Evolutionary conservation across 2,797 vertebrate genomes (phyloP), one percentile per base, ranked within the genome.

Genomic region (Sternarchorhynchus goeldii): DNA sequence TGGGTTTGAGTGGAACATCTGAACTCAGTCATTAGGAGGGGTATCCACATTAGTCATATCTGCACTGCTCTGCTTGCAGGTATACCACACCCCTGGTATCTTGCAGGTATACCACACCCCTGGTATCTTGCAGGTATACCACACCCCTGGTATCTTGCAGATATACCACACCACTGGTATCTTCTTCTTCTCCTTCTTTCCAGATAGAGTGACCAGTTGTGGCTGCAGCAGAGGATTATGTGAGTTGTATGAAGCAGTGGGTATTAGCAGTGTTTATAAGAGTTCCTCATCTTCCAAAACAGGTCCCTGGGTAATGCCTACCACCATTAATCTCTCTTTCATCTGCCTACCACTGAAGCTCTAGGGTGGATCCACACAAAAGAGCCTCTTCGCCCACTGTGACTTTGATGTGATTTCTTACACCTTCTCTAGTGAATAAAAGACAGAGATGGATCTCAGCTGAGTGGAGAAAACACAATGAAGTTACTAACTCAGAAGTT

Each of bases 311-410:
- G 73, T 78, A 81, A 78, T 60, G 45, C 68, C 85, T 73, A 41
- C 31, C 79, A 79, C 79, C 39, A 82, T 83, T 75, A 75, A 73
- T 83, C 76, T 82, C 18, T 34, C 81, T 88, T 90, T 89, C 85
- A 90, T 89, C 85, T 85, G 36, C 66, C 76, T 72, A 18, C 58
- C 53, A 60, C 73, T 66, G 80, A 69, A 85, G 73, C 60, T 18
- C 84, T 78, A 29, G 71, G 80, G 57, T 82, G 64, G 76, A 80
- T 85, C 81, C 83, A 83, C 81, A 83, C 81, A 80, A 81, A 67
- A 83, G 79, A 88, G 34, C 59, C 68, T 80, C 77, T 81, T 73
- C 32, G 74, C 82, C 81, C 68, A 81, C 34, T 50, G 20, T 53
- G 71, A 77, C 83, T 89, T 85, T 88, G 76, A 86, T 87, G 81